These are phyloP conservation scores for Leptinotarsa defecta DNA, from an alignment of 1,140 invertebrate genomes.

Conservation along the genomic window DNA sequence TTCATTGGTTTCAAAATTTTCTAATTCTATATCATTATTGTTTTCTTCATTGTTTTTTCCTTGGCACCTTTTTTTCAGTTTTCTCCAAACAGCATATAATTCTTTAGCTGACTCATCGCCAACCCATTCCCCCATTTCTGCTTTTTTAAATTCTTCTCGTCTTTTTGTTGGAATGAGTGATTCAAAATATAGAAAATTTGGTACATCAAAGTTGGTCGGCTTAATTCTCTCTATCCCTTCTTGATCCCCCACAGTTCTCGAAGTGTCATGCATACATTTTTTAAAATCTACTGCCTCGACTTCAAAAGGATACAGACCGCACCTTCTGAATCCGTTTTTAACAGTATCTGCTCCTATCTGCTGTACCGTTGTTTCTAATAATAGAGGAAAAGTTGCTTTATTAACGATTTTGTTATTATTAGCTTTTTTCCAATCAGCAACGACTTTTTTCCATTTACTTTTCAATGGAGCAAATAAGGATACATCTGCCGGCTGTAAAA, in stretches of 20 bases:
- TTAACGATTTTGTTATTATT: slow-evolving; percentile 28
- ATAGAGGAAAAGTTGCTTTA: slow-evolving; percentile 27
- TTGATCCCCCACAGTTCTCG: slow-evolving; percentile 10
- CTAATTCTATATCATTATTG: not conserved
- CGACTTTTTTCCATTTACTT: slow-evolving; percentile 23
- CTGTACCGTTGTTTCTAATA: slow-evolving; percentile 21
- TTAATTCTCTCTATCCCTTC: not conserved
- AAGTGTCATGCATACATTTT: slow-evolving; percentile 46
- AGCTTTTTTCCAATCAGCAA: slow-evolving; percentile 17
- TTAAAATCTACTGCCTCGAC: slow-evolving; percentile 45
- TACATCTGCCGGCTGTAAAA: slow-evolving; percentile 7
- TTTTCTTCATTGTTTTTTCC: slow-evolving; percentile 24
- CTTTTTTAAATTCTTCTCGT: not conserved
- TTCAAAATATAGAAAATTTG: slow-evolving; percentile 27
- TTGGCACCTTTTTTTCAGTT: slow-evolving; percentile 30
- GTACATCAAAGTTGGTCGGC: slow-evolving; percentile 20
- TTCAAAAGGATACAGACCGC: slow-evolving; percentile 52
- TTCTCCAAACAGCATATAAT: slow-evolving; percentile 2
- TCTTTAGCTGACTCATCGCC: not conserved
- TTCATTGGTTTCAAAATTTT: not conserved
- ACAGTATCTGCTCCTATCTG: slow-evolving; percentile 34
- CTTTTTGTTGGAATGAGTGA: slow-evolving; percentile 1
- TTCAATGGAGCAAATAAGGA: slow-evolving; percentile 12
- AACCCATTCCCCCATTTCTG: not conserved
- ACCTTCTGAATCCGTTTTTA: slow-evolving; percentile 51